Conservation (phyloP, 2,113 vertebrate genomes). For the Siniperca knerii region DNA sequence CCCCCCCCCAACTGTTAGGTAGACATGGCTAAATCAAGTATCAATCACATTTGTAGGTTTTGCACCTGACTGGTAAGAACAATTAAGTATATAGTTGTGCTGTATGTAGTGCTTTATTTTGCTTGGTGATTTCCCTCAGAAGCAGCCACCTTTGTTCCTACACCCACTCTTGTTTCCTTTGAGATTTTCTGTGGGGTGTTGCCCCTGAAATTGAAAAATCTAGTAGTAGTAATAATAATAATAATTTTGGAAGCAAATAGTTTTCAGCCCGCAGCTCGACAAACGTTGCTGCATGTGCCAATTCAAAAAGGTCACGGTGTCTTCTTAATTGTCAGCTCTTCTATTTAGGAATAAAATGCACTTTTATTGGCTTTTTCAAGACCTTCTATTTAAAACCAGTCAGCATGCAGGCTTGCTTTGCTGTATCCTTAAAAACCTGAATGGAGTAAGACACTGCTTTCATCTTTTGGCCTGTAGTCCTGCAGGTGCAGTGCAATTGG, state of each 20-base stretch:
- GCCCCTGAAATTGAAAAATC: conserved; percentile 48
- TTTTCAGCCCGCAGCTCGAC: conserved; percentile 2
- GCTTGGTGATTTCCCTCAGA: conserved; percentile 60
- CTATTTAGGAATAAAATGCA: neutral
- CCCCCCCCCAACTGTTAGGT: too few relatives aligned
- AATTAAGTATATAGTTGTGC: neutral
- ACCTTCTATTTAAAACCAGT: neutral
- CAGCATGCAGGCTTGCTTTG: neutral
- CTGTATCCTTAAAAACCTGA: neutral
- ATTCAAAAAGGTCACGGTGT: conserved; percentile 18
- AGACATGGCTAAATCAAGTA: neutral
- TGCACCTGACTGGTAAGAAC: conserved; percentile 1
- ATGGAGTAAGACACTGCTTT: neutral
- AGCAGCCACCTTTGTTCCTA: conserved; percentile 47
- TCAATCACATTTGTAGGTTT: neutral
- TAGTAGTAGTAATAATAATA: neutral
- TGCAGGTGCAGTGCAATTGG: conserved; percentile 58
- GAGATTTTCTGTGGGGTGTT: conserved; percentile 58
- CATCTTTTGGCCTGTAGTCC: conserved; percentile 11
- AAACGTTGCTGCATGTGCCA: neutral
- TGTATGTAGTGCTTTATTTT: conserved; percentile 3
- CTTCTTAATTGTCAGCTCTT: neutral
- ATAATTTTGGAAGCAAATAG: neutral
- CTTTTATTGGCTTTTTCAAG: neutral
- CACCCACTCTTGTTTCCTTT: conserved; percentile 75